Evolutionary conservation across 2,888 invertebrate genomes (phyloP).

Genomic region (Mantis religiosa): DNA sequence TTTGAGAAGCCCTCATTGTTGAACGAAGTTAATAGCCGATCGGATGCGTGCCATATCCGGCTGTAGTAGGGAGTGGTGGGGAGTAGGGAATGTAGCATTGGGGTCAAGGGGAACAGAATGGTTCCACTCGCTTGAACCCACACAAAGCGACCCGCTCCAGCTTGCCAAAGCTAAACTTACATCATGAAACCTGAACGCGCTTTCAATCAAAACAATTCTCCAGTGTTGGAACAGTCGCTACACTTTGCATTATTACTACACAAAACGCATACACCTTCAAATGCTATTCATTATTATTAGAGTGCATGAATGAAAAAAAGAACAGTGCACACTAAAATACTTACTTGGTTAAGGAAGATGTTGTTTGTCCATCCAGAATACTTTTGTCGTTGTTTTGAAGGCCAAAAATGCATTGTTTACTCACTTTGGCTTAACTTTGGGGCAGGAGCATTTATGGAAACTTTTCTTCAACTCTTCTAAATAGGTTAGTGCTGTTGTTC

Average conservation of each 20-base stretch:
- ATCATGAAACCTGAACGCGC: not conserved
- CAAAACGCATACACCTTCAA: not conserved
- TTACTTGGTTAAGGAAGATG: not conserved
- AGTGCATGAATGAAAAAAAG: not conserved
- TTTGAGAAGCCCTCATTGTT: not conserved
- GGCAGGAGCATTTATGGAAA: too few species aligned
- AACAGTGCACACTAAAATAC: not conserved
- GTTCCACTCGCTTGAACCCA: slow-evolving; percentile 7
- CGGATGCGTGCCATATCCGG: slow-evolving; percentile 1
- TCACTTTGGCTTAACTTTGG: too few species aligned
- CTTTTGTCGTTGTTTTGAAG: too few species aligned
- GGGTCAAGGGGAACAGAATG: not conserved
- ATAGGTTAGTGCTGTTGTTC: too few species aligned
- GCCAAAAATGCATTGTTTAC: too few species aligned
- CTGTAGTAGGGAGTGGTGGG: not conserved
- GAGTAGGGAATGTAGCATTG: not conserved
- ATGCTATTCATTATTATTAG: not conserved
- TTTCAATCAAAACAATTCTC: not conserved
- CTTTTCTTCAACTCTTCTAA: too few species aligned
- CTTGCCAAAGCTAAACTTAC: not conserved
- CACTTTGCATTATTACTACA: too few species aligned
- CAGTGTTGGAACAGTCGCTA: not conserved
- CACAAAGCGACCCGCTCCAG: not conserved
- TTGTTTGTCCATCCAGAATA: too few species aligned
- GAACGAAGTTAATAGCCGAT: not conserved